Evolutionary conservation across 2,113 vertebrate species (phyloP), one percentile per base, ranked within the genome.

Genomic region (Calypte anna): DNA sequence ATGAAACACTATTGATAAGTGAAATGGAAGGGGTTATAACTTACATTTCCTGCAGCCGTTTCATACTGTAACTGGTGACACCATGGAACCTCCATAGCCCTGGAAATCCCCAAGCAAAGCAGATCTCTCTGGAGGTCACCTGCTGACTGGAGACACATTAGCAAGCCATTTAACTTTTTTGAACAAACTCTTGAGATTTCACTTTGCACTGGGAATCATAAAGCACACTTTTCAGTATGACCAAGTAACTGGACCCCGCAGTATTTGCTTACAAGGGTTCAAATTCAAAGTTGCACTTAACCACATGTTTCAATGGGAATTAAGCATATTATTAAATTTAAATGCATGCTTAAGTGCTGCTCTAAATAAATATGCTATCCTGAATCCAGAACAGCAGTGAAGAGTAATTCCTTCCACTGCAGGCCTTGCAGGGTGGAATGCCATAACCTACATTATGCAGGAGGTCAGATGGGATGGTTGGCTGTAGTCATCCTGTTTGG

Each of bases 331-430:
- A 82, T 85, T 92, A 55, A 94, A 89, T 61, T 93, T 79, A 94
- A 95, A 78, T 58, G 75, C 48, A 50, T 87, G 67, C 82, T 94
- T 94, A 91, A 96, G 78, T 58, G 90, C 33, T 77, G 75, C 87
- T 86, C 85, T 90, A 70, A 95, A 94, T 77, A 97, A 85, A 90
- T 95, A 91, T 82, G 64, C 72, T 95, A 94, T 94, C 64, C 82
- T 88, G 72, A 90, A 86, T 93, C 88, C 0, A 0, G 72, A 93
- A 96, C 57, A 95, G 57, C 4, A 2, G 43, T 3, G 1, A 76
- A 90, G 90, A 91, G 69, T 68, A 82, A 90, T 91, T 94, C 44
- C 64, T 91, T 92, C 89, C 94, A 93, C 86, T 62, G 54, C 13
- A 43, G 64, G 59, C 40, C 70, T 72, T 40, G 20, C 4, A 6